Evolutionary conservation across 2,888 invertebrate genomes (phyloP).

Genomic region (Aricia artaxerxes): DNA sequence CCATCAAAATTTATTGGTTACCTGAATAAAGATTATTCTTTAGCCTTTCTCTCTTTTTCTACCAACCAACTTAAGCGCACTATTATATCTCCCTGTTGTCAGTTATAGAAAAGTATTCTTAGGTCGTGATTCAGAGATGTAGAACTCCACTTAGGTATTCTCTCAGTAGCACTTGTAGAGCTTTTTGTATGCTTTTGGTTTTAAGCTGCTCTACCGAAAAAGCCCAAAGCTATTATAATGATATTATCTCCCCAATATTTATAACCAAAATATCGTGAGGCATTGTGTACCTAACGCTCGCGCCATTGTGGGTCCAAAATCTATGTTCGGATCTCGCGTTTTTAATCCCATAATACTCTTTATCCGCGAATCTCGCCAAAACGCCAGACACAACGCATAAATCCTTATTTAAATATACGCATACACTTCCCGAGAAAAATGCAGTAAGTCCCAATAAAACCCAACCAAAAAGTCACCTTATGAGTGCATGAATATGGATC

Average conservation of each 20-base stretch:
- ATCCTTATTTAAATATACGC: conserved; percentile 80
- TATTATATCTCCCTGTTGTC: too few relatives aligned
- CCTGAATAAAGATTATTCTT: too few relatives aligned
- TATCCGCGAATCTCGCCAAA: conserved; percentile 78
- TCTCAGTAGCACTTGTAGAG: too few relatives aligned
- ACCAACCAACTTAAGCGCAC: too few relatives aligned
- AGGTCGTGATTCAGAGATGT: too few relatives aligned
- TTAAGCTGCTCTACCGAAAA: neutral
- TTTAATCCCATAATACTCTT: conserved; percentile 65
- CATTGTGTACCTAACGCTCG: conserved; percentile 41
- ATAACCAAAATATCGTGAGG: conserved; percentile 27
- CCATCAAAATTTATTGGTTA: too few relatives aligned
- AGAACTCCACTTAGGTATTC: too few relatives aligned
- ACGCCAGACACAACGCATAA: conserved; percentile 78
- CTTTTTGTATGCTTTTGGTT: too few relatives aligned
- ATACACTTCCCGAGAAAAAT: conserved; percentile 43
- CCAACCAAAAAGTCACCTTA: conserved; percentile 48
- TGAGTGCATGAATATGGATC: conserved; percentile 41
- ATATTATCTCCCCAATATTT: neutral
- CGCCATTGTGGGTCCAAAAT: conserved; percentile 62
- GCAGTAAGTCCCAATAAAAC: conserved; percentile 17
- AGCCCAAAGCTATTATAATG: neutral
- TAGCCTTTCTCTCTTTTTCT: too few relatives aligned
- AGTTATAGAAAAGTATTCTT: too few relatives aligned
- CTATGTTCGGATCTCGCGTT: conserved; percentile 59